Percentiles rank a stretch among this genome's conserved stretches.
Conservation (phyloP, 2,797 vertebrate species). For the Toxotes lorentzi region DNA sequence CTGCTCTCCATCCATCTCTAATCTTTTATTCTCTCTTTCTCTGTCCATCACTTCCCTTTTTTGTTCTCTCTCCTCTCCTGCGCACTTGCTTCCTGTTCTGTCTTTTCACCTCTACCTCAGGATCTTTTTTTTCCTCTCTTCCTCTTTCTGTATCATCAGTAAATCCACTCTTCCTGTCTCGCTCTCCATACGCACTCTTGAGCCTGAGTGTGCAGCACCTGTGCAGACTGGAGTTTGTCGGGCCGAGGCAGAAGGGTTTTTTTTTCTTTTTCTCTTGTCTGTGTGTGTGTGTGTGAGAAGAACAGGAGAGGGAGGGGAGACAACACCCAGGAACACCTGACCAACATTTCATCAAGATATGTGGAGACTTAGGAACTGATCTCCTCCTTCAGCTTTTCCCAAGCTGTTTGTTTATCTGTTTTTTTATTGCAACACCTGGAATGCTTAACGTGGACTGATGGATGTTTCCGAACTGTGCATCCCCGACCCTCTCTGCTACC, state of each 20-base stretch:
- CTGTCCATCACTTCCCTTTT: conserved; percentile 42
- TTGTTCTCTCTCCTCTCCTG: conserved; percentile 20
- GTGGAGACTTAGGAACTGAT: conserved; percentile 80
- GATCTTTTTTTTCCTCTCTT: conserved; percentile 19
- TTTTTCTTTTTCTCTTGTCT: conserved; percentile 8
- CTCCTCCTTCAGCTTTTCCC: conserved; percentile 62
- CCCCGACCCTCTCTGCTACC: conserved; percentile 93
- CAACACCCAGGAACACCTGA: conserved; percentile 72
- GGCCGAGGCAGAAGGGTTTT: conserved; percentile 60
- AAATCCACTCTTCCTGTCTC: conserved; percentile 32
- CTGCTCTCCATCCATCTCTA: conserved; percentile 67
- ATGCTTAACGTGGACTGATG: conserved; percentile 93
- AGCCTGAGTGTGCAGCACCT: conserved; percentile 71
- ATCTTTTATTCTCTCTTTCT: conserved; percentile 54
- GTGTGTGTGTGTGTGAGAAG: conserved; percentile 47
- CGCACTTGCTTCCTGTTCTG: conserved; percentile 25
- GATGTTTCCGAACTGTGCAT: conserved; percentile 95
- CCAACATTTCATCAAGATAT: conserved; percentile 73
- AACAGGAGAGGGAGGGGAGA: conserved; percentile 66
- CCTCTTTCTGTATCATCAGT: conserved; percentile 6
- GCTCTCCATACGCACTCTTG: conserved; percentile 34
- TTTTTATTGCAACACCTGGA: conserved; percentile 83
- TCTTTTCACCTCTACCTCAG: conserved; percentile 27
- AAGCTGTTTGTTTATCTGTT: conserved; percentile 65
- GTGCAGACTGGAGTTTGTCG: conserved; percentile 76